A percentile compares a stretch with the other conserved stretches of the same genome.
Evolutionary conservation across 2,888 invertebrate species (phyloP).

Genomic region (Machimus rusticus): DNA sequence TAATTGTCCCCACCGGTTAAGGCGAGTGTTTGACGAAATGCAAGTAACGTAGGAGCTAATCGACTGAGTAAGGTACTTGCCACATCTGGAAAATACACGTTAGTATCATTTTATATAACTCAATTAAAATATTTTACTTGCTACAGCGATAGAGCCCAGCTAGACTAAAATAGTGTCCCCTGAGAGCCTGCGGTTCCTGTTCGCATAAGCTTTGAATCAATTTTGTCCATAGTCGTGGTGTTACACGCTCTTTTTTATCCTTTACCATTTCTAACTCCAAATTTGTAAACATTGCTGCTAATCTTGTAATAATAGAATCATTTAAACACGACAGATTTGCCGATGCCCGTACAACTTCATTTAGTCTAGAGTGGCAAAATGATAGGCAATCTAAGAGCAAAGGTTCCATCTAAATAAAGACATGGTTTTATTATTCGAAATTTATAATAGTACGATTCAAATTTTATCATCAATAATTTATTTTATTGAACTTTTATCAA

Average conservation of each 20-base stretch:
- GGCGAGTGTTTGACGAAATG: conserved; percentile 73
- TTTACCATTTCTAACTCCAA: conserved; percentile 82
- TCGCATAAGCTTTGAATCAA: conserved; percentile 80
- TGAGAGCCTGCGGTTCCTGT: conserved; percentile 75
- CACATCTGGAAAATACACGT: conserved; percentile 65
- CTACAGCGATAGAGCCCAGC: conserved; percentile 78
- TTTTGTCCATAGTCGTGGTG: conserved; percentile 83
- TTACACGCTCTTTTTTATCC: conserved; percentile 89
- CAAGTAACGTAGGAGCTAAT: conserved; percentile 78
- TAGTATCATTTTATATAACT: conserved; percentile 7
- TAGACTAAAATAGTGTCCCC: conserved; percentile 83
- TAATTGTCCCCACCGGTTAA: conserved; percentile 77
- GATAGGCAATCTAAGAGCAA: conserved; percentile 84
- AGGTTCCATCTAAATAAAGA: conserved; percentile 79
- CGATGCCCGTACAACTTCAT: conserved; percentile 83
- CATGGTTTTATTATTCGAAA: not conserved
- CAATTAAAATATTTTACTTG: conserved; percentile 59
- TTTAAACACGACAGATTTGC: conserved; percentile 89
- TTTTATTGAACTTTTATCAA: too few species aligned
- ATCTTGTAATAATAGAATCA: conserved; percentile 75
- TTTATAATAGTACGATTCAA: too few species aligned
- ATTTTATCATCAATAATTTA: too few species aligned
- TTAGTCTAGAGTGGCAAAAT: conserved; percentile 86
- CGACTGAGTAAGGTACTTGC: conserved; percentile 74
- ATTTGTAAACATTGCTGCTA: conserved; percentile 89